phyloP scores from a whole-genome alignment of 64 coral and sea anemone genomes.

The Pocillopora verrucosa region DNA sequence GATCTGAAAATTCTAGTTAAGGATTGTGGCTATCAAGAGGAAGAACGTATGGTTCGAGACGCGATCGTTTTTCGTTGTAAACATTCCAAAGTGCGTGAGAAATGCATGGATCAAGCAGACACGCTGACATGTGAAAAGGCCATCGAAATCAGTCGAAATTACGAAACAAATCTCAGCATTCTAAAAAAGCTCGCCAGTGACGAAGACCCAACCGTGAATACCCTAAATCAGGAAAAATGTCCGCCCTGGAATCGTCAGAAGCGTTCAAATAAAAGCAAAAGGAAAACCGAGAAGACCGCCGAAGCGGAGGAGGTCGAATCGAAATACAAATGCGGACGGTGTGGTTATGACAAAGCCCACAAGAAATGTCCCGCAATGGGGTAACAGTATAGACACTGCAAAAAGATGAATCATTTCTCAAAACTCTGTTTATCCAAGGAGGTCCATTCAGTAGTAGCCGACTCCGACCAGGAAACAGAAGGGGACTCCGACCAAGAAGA shows the following conservation, averaged over 20 bases:
- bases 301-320: neutral
- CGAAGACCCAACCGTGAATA: constrained; percentile 6
- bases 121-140: constrained; percentile 34
- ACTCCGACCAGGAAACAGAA: neutral
- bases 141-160: constrained; percentile 30
- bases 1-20: too few relatives aligned
- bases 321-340: neutral
- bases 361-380: constrained; percentile 51
- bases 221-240: neutral
- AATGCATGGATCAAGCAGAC: neutral
- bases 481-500: neutral
- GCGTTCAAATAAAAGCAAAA: neutral
- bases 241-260: neutral
- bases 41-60: too few relatives aligned
- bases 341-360: constrained; percentile 24
- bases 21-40: too few relatives aligned
- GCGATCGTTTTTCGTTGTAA: constrained; percentile 32
- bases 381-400: constrained; percentile 20
- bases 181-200: neutral
- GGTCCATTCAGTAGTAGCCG: neutral
- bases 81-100: constrained; percentile 20
- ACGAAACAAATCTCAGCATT: constrained; percentile 18
- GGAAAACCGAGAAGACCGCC: neutral
- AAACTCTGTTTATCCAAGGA: constrained; percentile 2
- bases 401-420: constrained; percentile 48